Evolutionary conservation across 2,113 vertebrate species (phyloP), one percentile per base, ranked within the genome.

Genomic region (Mustela lutreola): DNA sequence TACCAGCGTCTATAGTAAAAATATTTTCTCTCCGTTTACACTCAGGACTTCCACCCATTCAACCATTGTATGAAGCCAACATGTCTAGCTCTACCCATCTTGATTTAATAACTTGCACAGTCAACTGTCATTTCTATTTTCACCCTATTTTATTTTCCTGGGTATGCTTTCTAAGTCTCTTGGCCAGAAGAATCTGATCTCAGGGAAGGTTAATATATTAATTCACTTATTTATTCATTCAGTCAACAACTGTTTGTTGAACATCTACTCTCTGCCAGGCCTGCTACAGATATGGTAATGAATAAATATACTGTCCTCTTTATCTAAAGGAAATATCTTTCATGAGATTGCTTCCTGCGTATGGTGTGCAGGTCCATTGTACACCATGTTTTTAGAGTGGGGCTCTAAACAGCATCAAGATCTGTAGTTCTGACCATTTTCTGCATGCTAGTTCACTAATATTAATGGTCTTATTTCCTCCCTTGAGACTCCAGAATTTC

Each of bases 171-270:
- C 62, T 84, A 90, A 90, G 62, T 91, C 39, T 81, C 48, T 75
- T 75, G n/a, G 33, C n/a, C 87, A 11, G 42, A 93, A 93, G 89
- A 96, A 78, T 56, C 65, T 86, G 67, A 19, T 73, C 76, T 83
- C 26, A 71, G 45, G 2, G 45, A 48, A 82, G 42, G 62, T 33
- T 76, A 45, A 96, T 28, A 53, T 28, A 83, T 92, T 83, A 36
- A 62, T 36, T 91, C 7, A 70, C 18, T 70, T 36, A 36, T 36
- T 70, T 70, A 36, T 70, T 70, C 33, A 70, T 36, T 70, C 67
- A 70, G 42, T 79, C 42, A 96, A 80, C 50, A 71, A 87, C 45
- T 93, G 73, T 93, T 92, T 92, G 63, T 71, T 89, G 33, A 89
- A 92, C 16, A 76, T 62, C 6, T 84, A 56, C 50, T 90, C 16